Percentiles rank a stretch among this genome's conserved stretches.
Evolutionary conservation across 1,140 invertebrate genomes (phyloP).

Genomic region (Drosophila nigromelanica): DNA sequence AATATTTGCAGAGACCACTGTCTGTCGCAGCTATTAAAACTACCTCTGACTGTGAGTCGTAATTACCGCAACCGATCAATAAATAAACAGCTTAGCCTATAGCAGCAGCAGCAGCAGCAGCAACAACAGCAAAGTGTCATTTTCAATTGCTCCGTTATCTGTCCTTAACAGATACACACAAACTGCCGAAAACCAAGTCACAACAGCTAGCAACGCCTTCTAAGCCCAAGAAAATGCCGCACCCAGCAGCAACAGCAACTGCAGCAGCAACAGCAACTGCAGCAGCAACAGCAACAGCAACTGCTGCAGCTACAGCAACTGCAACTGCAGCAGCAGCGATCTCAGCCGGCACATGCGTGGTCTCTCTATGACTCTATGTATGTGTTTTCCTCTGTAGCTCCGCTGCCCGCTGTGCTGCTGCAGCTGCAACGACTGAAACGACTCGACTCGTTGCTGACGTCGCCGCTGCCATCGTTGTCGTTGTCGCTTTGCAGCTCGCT

Average conservation of each 20-base stretch:
- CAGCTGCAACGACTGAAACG: conserved; percentile 47
- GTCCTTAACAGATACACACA: conserved; percentile 41
- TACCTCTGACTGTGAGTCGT: conserved; percentile 39
- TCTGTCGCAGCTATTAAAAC: conserved; percentile 34
- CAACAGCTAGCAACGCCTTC: conserved; percentile 52
- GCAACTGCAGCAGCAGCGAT: conserved; percentile 1
- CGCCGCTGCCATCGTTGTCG: conserved; percentile 22
- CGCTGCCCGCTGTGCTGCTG: conserved; percentile 2
- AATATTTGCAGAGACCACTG: conserved; percentile 42
- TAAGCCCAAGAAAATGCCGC: conserved; percentile 48
- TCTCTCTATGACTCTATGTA: conserved; percentile 34
- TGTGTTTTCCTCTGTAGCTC: neutral
- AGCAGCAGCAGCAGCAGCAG: conserved; percentile 15
- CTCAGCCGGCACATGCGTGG: conserved; percentile 64
- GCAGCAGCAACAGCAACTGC: conserved; percentile 25
- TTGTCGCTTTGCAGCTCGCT: conserved; percentile 34
- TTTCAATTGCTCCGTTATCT: conserved; percentile 60
- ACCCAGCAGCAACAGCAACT: conserved; percentile 60
- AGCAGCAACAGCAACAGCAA: conserved; percentile 43
- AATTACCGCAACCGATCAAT: conserved; percentile 70
- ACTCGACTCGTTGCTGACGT: conserved; percentile 28
- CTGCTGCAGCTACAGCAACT: neutral
- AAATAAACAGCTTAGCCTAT: conserved; percentile 70
- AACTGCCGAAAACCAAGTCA: conserved; percentile 32
- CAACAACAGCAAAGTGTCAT: conserved; percentile 54